phyloP scores from a whole-genome alignment of 2,797 vertebrate species.

The Bovichtus variegatus region DNA sequence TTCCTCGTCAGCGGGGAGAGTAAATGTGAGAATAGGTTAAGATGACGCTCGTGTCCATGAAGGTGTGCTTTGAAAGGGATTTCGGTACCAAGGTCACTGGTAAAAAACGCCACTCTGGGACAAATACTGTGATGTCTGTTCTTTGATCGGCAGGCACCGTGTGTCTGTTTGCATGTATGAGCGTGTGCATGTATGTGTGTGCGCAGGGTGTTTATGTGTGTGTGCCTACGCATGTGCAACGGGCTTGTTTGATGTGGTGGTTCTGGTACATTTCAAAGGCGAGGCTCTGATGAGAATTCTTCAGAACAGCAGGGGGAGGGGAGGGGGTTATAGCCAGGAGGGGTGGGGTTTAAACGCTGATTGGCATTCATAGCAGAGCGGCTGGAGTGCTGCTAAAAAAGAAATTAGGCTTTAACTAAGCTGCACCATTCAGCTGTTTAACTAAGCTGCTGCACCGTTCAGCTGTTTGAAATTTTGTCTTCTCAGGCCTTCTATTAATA shows the following conservation, averaged over 20 bases:
- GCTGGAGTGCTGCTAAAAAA: conserved; percentile 84
- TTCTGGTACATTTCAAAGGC: conserved; percentile 86
- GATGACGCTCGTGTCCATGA: conserved; percentile 60
- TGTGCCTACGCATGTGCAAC: conserved; percentile 66
- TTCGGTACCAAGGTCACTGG: conserved; percentile 75
- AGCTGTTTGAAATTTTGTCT: conserved; percentile 86
- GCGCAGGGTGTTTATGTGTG: conserved; percentile 35
- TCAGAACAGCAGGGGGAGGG: conserved; percentile 79
- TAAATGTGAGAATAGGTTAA: conserved; percentile 57
- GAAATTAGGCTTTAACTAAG: conserved; percentile 87
- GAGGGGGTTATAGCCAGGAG: conserved; percentile 72
- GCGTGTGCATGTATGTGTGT: conserved; percentile 45
- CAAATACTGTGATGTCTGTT: conserved; percentile 68
- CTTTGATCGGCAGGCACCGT: conserved; percentile 67
- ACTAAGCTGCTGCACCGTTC: conserved; percentile 84
- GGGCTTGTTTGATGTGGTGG: conserved; percentile 83
- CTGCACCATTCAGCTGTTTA: conserved; percentile 86
- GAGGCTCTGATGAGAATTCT: conserved; percentile 83
- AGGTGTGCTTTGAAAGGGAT: conserved; percentile 73
- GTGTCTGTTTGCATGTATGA: conserved; percentile 35
- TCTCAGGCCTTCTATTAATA: conserved; percentile 86
- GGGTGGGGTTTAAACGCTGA: conserved; percentile 82
- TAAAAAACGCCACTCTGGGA: conserved; percentile 62
- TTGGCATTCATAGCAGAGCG: conserved; percentile 84
- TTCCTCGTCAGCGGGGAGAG: conserved; percentile 55